Conservation (phyloP, 2,888 invertebrate species). For the Nematopogon swammerdamellus region DNA sequence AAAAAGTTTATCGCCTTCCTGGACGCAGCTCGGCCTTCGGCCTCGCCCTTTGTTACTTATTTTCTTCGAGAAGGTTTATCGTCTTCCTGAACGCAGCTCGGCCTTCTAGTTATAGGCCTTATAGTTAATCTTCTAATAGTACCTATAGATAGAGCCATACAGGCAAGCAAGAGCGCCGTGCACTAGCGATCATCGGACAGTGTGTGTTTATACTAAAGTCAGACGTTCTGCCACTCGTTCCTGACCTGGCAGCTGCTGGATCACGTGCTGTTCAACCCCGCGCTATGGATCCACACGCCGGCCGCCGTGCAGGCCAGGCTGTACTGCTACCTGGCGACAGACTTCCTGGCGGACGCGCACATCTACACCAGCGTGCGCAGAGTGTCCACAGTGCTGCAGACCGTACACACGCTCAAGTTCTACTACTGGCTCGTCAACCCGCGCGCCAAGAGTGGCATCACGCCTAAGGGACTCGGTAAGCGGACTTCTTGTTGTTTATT, state of each 20-base stretch:
- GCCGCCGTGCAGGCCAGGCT: constrained; percentile 92
- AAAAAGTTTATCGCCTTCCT: too few species aligned
- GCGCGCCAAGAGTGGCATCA: constrained; percentile 89
- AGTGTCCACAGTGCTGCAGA: constrained; percentile 96
- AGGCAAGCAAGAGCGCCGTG: constrained; percentile 39
- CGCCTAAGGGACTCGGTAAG: constrained; percentile 92
- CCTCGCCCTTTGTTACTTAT: too few species aligned
- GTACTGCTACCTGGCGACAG: constrained; percentile 98
- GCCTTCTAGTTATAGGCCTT: too few species aligned
- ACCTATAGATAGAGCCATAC: too few species aligned
- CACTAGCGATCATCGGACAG: constrained; percentile 52
- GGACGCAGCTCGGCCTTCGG: too few species aligned
- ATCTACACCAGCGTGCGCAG: constrained; percentile 95
- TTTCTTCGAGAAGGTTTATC: too few species aligned
- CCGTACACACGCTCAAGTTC: constrained; percentile 97
- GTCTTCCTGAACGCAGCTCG: too few species aligned
- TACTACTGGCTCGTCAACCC: constrained; percentile 99
- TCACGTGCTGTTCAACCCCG: constrained; percentile 98
- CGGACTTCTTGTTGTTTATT: constrained; percentile 9
- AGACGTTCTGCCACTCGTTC: constrained; percentile 89
- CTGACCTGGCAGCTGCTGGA: constrained; percentile 96
- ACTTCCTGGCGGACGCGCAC: constrained; percentile 96
- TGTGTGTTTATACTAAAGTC: constrained; percentile 59
- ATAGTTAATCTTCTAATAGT: too few species aligned
- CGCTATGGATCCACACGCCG: constrained; percentile 97